Evolutionary conservation across 2,797 vertebrate species (phyloP), one percentile per base, ranked within the genome.

Genomic region (Bradypodion pumilum): DNA sequence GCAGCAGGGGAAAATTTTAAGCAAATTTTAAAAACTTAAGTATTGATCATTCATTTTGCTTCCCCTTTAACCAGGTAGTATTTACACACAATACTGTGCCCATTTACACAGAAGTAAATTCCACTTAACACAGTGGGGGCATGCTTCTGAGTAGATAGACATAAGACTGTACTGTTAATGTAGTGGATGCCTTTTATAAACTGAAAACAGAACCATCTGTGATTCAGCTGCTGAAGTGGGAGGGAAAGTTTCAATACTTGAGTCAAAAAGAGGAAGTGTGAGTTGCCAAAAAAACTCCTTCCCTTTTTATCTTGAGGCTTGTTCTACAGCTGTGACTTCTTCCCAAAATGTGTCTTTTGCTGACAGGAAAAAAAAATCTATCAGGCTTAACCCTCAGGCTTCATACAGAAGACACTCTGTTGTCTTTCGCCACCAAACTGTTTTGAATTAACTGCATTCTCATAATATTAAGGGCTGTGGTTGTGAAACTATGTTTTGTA

Each of bases 211-310:
- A 73, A 73, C n/a, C 42, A 32, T 72, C 37, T 78, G 66, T 74
- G 46, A 80, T 80, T 80, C 60, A 85, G 59, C 40, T 42, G 60
- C 59, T 44, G 35, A 82, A 77, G 19, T 65, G 74, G 66, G 59
- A 63, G 42, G 27, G 56, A 56, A 81, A 42, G 6, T 80, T 52
- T 65, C 35, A 70, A 25, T 72, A 52, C 59, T 78, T 35, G 49
- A 62, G 52, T 62, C 29, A 72, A 63, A 86, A 65, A 44, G 78
- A 40, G 35, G 85, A 75, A 77, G 42, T 70, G 44, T 69, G n/a
- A 68, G 68, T 76, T 86, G 85, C 65, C 74, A 82, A 56, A 82
- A 82, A 82, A 82, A 73, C 29, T 70, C 40, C 68, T 78, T 56
- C 35, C 59, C 66, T 65, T 78, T 77, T 77, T 42, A 73, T 78